Conservation (phyloP, 2,113 vertebrate species). For the Labeo rohita region DNA sequence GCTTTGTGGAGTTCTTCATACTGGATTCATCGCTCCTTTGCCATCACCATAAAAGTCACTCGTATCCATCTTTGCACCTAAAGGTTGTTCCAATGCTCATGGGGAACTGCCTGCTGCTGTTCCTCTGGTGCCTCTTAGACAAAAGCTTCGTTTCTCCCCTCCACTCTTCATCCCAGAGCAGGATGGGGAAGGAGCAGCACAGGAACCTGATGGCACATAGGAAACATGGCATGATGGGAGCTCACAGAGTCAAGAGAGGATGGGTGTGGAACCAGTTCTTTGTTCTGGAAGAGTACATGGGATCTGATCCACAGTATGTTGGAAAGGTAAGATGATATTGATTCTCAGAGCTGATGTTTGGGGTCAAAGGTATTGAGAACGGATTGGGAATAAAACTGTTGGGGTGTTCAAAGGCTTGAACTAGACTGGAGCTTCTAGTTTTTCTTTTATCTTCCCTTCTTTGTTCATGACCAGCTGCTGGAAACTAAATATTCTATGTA, state of each 20-base stretch:
- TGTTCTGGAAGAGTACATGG: conserved; percentile 96
- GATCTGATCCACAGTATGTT: conserved; percentile 92
- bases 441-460: conserved; percentile 5
- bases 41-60: background rate
- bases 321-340: conserved; percentile 85
- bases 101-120: conserved; percentile 88
- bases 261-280: conserved; percentile 99
- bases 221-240: conserved; percentile 57
- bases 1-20: conserved; percentile 6
- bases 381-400: background rate
- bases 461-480: conserved; percentile 3
- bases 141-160: conserved; percentile 83
- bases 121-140: conserved; percentile 90
- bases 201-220: conserved; percentile 44
- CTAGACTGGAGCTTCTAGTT: conserved; percentile 7
- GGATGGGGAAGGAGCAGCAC: conserved; percentile 59
- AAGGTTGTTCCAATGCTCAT: conserved; percentile 87
- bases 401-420: conserved; percentile 44
- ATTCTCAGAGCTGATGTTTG: background rate
- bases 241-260: conserved; percentile 87
- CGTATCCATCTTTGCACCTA: conserved; percentile 46
- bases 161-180: conserved; percentile 72
- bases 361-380: conserved; percentile 21
- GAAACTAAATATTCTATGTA: conserved; percentile 7
- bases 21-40: conserved; percentile 14